Evolutionary conservation across 2,888 invertebrate species (phyloP).

Genomic region (Chloroclystis v-ata): DNA sequence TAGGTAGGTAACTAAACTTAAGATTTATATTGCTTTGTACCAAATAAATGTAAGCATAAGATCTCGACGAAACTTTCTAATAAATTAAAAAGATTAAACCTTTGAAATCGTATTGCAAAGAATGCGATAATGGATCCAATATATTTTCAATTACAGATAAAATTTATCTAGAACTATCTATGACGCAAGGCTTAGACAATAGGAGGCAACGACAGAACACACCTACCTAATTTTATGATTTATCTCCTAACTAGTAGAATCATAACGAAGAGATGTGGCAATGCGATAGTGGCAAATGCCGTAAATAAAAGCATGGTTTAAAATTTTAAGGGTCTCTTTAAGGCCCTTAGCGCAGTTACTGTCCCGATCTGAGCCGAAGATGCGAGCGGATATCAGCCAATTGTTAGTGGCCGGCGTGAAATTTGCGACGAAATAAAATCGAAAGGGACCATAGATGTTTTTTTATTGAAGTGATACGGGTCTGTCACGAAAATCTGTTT

Average conservation of each 20-base stretch:
- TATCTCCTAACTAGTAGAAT: conserved; percentile 23
- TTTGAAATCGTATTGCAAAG: background rate
- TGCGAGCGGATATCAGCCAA: conserved; percentile 59
- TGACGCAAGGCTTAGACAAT: conserved; percentile 11
- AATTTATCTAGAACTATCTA: conserved; percentile 17
- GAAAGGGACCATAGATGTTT: conserved; percentile 15
- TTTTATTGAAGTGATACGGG: conserved; percentile 7
- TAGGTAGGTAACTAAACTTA: conserved; percentile 21
- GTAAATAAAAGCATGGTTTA: conserved; percentile 71
- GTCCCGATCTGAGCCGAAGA: conserved; percentile 33
- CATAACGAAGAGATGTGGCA: conserved; percentile 30
- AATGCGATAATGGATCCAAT: conserved; percentile 14
- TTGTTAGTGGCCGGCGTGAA: conserved; percentile 61
- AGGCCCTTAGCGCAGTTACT: conserved; percentile 62
- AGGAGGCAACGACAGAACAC: conserved; percentile 16
- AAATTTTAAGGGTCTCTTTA: conserved; percentile 74
- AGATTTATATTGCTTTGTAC: conserved; percentile 28
- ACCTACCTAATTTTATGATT: conserved; percentile 20
- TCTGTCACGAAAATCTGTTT: background rate
- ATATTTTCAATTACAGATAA: conserved; percentile 20
- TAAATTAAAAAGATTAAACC: background rate
- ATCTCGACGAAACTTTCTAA: conserved; percentile 7
- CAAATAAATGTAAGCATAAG: conserved; percentile 18
- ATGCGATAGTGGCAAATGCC: conserved; percentile 40
- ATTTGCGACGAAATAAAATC: conserved; percentile 38